Evolutionary conservation across 2,797 vertebrate species (phyloP), one percentile per base, ranked within the genome.

Genomic region (Paramormyrops hopkinsi): DNA sequence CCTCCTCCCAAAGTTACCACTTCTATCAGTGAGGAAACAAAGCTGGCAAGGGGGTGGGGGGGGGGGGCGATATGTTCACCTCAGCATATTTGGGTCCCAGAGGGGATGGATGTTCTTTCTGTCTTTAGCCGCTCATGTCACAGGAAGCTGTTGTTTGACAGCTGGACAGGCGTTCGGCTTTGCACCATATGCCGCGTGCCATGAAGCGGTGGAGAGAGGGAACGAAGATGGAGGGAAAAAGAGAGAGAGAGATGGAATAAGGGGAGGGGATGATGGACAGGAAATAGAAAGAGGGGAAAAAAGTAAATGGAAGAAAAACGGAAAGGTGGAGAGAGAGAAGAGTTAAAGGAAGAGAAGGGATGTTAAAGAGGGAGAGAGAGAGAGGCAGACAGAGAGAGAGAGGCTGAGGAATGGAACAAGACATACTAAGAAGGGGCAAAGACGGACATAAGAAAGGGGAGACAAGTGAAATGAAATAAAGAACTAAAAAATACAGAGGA

Each of bases 81-180:
- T 91, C 90, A 89, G 69, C 65, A 88, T 12, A 87, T 84, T 65
- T 44, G 76, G 46, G 83, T 79, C 87, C 87, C 83, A 9, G 48
- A 59, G 83, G 90, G 88, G 86, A 62, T 33, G 29, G 41, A 90
- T 83, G 54, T 89, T 87, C n/a, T 88, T 22, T 88, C 83, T 90
- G n/a, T 87, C 88, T 88, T n/a, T 62, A 25, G 44, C 87, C 85
- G 7, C 53, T 19, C 59, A 11, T 79, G 56, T 50, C 44, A 62
- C 46, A 73, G 76, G 79, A 90, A 90, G 69, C 88, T 76, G 89
- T 83, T 86, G 88, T 91, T 90, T 91, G 91, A 91, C 91, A 91
- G 84, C 90, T 87, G 90, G 92, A 91, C 79, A 89, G 89, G 87
- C 89, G 89, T 83, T 62, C 88, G 44, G 84, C 46, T 9, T 76